Conservation (phyloP, 1,140 invertebrate genomes). For the Drosophila albomicans region DNA sequence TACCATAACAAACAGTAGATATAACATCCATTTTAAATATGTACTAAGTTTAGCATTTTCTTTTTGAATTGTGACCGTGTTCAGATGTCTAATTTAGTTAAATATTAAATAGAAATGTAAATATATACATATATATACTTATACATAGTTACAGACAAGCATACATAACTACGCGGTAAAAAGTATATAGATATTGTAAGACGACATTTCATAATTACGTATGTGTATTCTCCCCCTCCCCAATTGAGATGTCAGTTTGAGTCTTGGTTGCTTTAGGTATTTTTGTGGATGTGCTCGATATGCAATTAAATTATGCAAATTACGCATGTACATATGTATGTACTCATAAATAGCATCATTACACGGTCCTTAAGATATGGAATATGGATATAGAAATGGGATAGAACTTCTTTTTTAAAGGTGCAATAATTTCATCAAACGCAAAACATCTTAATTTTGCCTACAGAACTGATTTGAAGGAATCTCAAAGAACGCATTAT, state of each 20-base stretch:
- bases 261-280: conserved; percentile 38
- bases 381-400: conserved; percentile 7
- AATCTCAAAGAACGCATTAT: conserved; percentile 61
- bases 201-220: conserved; percentile 42
- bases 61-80: conserved; percentile 41
- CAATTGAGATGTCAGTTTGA: conserved; percentile 40
- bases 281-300: conserved; percentile 31
- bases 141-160: conserved; percentile 13
- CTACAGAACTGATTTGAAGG: conserved; percentile 51
- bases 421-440: conserved; percentile 66
- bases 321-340: conserved; percentile 49
- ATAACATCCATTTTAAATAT: conserved; percentile 42
- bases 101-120: conserved; percentile 45
- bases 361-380: conserved; percentile 35
- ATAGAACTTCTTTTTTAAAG: conserved; percentile 40
- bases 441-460: conserved; percentile 39
- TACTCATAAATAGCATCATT: conserved; percentile 34
- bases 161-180: conserved; percentile 36
- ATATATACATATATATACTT: conserved; percentile 34
- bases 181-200: conserved; percentile 28
- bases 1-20: conserved; percentile 44
- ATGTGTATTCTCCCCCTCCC: conserved; percentile 15
- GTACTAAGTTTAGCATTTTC: conserved; percentile 40
- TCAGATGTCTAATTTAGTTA: conserved; percentile 46
- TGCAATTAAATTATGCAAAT: conserved; percentile 15